These are phyloP conservation scores for Tamias sibiricus DNA, from an alignment of 2,113 vertebrate species.

Conservation along the genomic window DNA sequence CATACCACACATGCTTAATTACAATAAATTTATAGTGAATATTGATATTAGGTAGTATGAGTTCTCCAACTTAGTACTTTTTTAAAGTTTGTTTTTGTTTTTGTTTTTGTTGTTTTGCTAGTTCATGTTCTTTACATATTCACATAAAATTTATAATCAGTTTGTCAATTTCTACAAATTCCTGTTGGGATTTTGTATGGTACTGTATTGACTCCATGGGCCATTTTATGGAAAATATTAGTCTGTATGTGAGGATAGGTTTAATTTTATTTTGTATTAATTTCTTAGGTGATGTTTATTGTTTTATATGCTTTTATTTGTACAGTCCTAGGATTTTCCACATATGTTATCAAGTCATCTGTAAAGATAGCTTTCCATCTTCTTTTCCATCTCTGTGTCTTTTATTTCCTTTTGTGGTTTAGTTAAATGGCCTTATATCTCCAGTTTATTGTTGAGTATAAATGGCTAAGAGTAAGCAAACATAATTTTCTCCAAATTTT, in stretches of 20 bases:
- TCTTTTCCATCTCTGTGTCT: neutral
- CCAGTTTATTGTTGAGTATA: neutral
- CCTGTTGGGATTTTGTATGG: neutral
- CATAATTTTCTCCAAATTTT: neutral
- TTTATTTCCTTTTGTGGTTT: neutral
- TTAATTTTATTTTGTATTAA: neutral
- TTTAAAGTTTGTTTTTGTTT: neutral
- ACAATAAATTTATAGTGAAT: neutral
- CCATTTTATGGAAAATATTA: neutral
- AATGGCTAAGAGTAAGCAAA: neutral
- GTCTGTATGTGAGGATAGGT: neutral
- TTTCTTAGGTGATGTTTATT: neutral
- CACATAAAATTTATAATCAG: neutral
- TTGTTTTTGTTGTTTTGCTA: neutral
- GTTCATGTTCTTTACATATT: neutral
- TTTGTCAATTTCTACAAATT: neutral
- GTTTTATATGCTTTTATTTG: neutral
- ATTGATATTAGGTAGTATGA: neutral
- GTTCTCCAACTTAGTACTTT: neutral
- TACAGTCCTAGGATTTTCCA: neutral
- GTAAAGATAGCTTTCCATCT: neutral
- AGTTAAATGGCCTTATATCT: neutral
- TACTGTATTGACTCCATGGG: neutral
- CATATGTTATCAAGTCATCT: neutral
- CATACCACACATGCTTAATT: neutral